Conservation (phyloP, 1,140 invertebrate species). For the Pogonomyrmex californicus region DNA sequence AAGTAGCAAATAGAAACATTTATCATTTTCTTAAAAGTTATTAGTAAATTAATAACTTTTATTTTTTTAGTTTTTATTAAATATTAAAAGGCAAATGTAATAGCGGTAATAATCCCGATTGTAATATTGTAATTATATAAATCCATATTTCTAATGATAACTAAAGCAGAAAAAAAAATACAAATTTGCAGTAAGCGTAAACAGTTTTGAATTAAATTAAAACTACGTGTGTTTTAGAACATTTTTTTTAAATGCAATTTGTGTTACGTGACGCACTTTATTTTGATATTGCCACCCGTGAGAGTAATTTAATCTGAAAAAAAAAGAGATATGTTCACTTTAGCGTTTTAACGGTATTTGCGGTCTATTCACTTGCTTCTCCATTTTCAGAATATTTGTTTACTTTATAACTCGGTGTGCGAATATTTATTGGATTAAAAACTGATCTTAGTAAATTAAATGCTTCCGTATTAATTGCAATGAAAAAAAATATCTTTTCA, state of each 20-base stretch:
- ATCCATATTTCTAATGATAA: neutral
- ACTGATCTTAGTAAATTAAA: conserved; percentile 53
- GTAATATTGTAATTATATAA: neutral
- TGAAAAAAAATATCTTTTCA: neutral
- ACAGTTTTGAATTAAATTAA: conserved; percentile 22
- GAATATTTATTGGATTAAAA: conserved; percentile 48
- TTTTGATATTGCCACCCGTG: conserved; percentile 28
- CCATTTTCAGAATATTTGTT: conserved; percentile 39
- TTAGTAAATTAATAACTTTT: neutral
- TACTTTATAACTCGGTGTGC: conserved; percentile 22
- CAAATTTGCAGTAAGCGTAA: neutral
- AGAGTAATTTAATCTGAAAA: conserved; percentile 55
- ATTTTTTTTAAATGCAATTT: conserved; percentile 17
- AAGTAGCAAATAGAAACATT: neutral
- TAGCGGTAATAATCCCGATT: neutral
- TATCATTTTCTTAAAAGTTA: neutral
- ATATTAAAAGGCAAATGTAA: neutral
- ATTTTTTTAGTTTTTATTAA: neutral
- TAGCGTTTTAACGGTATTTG: conserved; percentile 26
- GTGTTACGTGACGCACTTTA: conserved; percentile 11
- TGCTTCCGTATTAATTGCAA: conserved; percentile 47
- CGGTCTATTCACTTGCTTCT: conserved; percentile 44
- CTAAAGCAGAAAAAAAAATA: neutral
- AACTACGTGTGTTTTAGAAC: conserved; percentile 7
- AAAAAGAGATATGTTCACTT: conserved; percentile 26